Conservation (phyloP, 2,113 vertebrate genomes). For the Laticauda colubrina region DNA sequence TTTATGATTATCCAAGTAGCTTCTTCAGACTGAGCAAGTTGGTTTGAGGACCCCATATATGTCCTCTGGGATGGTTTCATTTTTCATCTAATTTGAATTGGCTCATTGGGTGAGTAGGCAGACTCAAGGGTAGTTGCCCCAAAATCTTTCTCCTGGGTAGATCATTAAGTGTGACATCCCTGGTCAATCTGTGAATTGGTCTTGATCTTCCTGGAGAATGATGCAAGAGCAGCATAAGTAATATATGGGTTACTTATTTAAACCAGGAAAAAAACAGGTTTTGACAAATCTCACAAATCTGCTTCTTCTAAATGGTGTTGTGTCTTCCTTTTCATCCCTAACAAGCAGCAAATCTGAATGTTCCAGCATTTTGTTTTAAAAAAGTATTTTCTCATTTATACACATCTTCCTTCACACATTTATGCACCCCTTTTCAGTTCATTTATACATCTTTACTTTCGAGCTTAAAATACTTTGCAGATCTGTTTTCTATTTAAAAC, state of each 20-base stretch:
- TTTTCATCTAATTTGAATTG: background rate
- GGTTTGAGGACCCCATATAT: too few species aligned
- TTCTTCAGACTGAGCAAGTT: too few species aligned
- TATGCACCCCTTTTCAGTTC: background rate
- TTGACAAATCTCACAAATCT: background rate
- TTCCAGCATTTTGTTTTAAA: background rate
- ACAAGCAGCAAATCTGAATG: background rate
- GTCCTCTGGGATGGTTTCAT: too few species aligned
- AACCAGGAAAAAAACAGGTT: background rate
- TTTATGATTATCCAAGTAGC: too few species aligned
- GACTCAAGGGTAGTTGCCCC: background rate
- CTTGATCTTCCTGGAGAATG: background rate
- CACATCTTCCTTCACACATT: background rate
- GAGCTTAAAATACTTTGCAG: background rate
- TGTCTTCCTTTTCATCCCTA: background rate
- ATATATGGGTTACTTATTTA: background rate
- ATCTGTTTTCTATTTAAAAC: background rate
- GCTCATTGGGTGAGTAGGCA: background rate
- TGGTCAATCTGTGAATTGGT: background rate
- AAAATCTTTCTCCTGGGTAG: background rate
- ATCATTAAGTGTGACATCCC: background rate
- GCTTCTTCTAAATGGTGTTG: background rate
- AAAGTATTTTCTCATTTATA: background rate
- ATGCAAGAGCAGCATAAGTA: background rate
- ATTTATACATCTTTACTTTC: background rate